phyloP scores from a whole-genome alignment of 2,113 vertebrate genomes.

The Cyanocitta stelleri region DNA sequence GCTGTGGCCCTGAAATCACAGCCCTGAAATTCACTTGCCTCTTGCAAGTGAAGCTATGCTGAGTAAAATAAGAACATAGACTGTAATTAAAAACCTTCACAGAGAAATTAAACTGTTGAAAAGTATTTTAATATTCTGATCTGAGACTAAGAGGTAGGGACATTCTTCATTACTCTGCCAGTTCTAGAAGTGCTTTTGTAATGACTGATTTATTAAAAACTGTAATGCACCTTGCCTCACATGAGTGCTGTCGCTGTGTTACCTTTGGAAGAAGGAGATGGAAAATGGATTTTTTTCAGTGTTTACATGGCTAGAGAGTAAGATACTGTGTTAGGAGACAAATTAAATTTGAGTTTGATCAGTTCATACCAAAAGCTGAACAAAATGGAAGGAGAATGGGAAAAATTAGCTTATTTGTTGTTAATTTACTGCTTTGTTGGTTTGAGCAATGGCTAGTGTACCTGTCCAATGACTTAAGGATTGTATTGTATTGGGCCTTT shows the following conservation, averaged over 20 bases:
- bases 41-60: not conserved
- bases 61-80: not conserved
- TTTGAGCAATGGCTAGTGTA: not conserved
- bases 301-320: not conserved
- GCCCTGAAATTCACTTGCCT: not conserved
- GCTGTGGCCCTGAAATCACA: not conserved
- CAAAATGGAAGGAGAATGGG: not conserved
- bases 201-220: not conserved
- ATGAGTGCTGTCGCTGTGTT: not conserved
- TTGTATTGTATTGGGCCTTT: not conserved
- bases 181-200: not conserved
- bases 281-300: not conserved
- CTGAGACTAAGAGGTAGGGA: not conserved
- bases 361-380: not conserved
- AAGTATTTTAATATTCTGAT: not conserved
- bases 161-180: not conserved
- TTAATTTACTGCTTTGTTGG: not conserved
- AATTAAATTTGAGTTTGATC: not conserved
- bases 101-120: not conserved
- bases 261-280: not conserved
- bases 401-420: not conserved
- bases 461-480: not conserved
- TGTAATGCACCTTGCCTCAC: not conserved
- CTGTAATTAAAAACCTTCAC: not conserved
- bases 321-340: not conserved